Evolutionary conservation across 2,888 invertebrate species (phyloP).

Genomic region (Diploptera punctata): DNA sequence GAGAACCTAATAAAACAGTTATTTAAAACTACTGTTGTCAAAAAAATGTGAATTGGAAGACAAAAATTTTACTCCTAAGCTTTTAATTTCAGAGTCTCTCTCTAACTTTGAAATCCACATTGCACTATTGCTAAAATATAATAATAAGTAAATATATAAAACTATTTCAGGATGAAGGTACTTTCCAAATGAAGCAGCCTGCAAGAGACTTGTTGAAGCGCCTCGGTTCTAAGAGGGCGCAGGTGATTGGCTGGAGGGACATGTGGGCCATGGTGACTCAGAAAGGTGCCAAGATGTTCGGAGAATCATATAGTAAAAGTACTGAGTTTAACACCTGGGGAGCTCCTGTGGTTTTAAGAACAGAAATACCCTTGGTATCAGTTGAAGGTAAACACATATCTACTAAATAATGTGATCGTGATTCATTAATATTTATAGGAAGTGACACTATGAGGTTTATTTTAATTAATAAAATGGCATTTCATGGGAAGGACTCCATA

Average conservation of each 20-base stretch:
- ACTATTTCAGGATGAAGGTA: constrained; percentile 60
- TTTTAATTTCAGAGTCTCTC: no score
- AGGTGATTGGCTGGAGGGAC: constrained; percentile 61
- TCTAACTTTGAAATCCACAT: no score
- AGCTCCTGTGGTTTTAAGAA: constrained; percentile 58
- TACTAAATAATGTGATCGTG: no score
- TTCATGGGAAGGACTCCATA: no score
- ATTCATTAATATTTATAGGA: no score
- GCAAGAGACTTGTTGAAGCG: constrained; percentile 58
- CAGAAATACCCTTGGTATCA: constrained; percentile 58
- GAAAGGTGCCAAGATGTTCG: constrained; percentile 57
- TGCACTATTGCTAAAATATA: no score
- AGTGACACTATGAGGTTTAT: no score
- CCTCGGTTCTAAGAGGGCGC: constrained; percentile 58
- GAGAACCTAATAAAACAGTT: no score
- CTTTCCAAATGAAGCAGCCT: constrained; percentile 61
- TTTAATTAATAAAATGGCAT: no score
- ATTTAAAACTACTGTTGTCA: no score
- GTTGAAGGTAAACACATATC: constrained; percentile 49
- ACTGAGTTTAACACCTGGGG: constrained; percentile 62
- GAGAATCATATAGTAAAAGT: constrained; percentile 60
- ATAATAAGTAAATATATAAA: background rate
- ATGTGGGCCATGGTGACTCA: constrained; percentile 65
- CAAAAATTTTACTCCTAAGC: no score
- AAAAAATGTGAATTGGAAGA: no score